Base-by-base conservation (phyloP, 1,140 invertebrate genomes). In the Papilio machaon region DNA sequence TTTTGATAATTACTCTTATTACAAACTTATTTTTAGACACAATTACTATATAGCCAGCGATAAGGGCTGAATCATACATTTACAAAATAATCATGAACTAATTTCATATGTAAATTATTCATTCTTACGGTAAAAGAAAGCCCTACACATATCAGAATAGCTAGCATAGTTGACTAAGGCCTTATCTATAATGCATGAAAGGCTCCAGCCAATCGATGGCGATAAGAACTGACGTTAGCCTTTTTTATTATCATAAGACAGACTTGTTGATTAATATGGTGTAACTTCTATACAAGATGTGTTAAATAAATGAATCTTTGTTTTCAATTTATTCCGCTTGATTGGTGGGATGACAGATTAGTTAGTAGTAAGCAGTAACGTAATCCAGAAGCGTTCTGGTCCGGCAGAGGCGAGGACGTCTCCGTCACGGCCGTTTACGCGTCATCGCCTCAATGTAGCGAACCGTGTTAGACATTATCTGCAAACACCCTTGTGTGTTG, bases 391-490 rank as follows among this genome's bases (percentile, higher is more conserved):
- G 86, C 85, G 90, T 89, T 89, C 89, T 89, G 91, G 90, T 91
- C 86, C 85, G 86, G 70, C 87, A 88, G 89, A 86, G 80, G 80
- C 89, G 90, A 91, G 90, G 90, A 90, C 89, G 89, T 89, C 90
- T 89, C 88, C 85, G 84, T 86, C 90, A 91, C 85, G 91, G 90
- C 84, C 90, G 85, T 80, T 90, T 86, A 91, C 85, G 90, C 90
- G 85, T 89, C 87, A 91, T 90, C 84, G 88, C 86, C 58, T 80
- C 73, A 84, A 85, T 85, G 83, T 75, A 85, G 79, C 81, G 77
- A 87, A 77, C 84, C 85, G 81, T 83, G 82, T 79, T 81, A 13
- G 76, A 52, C 47, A 49, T 52, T 52, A 49, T 46, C 43, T 74
- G 43, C 43, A 19, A 70, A 70, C 64, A 70, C 64, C 64, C 64